Base-by-base conservation (phyloP, 2,888 invertebrate genomes). In the Erebia palarica region DNA sequence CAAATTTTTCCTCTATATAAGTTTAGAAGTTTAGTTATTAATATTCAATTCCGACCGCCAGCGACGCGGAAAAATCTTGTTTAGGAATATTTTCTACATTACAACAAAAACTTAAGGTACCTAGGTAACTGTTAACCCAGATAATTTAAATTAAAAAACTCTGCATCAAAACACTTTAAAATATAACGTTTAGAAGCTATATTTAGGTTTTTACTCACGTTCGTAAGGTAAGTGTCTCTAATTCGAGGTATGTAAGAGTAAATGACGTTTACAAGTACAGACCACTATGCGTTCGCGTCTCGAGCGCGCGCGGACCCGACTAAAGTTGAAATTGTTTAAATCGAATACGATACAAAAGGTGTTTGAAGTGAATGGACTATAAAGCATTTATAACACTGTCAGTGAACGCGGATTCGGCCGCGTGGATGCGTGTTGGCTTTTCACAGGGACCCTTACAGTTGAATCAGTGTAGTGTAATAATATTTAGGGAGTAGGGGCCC, bases 311-410 rank as follows among this genome's bases (percentile, higher is more conserved):
- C 63, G 49, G 8, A 1, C 21, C 1, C 59, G 44, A 60, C 63
- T 63, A 49, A 49, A 21, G 18, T 49, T 21, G 1, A 55, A 58
- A 58, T 44, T 61, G 18, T 47, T 16, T 60, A 49, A 63, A 63
- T 63, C 49, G 63, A 49, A 49, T 63, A 49, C 47, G 63, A 63
- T 63, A 27, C 18, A 47, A 47, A 63, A 21, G n/a, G 42, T n/a
- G 59, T 13, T 59, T 18, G 21, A 16, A 49, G 63, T 63, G 49
- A 49, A 63, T 63, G 63, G 63, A 21, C 49, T 49, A n/a, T 14
- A 10, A 1, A 36, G 1, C 9, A 44, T 44, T 44, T 36, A 36
- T 36, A 36, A 44, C 44, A 44, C 44, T 11, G 44, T 44, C 36
- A 36, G 7, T 44, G 44, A 10, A 10, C 3, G 44, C 44, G 44